Evolutionary conservation across 1,140 invertebrate genomes (phyloP).

Genomic region (Andrena cerasifolii): DNA sequence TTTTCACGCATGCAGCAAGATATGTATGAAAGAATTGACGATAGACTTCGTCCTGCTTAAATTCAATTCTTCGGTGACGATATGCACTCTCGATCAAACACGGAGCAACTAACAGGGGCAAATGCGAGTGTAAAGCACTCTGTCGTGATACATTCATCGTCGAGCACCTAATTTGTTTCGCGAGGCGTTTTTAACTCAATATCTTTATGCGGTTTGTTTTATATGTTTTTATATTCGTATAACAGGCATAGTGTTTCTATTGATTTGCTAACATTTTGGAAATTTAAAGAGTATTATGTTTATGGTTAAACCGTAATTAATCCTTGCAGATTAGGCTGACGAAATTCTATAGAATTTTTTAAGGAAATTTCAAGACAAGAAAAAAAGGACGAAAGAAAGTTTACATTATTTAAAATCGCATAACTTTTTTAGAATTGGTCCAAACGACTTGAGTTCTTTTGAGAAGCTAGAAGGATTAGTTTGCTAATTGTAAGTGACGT

Average conservation of each 20-base stretch:
- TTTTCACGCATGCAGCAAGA: conserved; percentile 21
- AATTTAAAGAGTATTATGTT: not conserved
- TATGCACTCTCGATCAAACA: not conserved
- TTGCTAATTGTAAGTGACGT: too few relatives aligned
- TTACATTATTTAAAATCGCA: too few relatives aligned
- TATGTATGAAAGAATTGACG: conserved; percentile 22
- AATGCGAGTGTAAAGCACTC: not conserved
- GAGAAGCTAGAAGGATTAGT: too few relatives aligned
- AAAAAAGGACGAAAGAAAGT: too few relatives aligned
- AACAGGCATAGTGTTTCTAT: too few relatives aligned
- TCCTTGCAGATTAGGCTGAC: too few relatives aligned
- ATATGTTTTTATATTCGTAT: too few relatives aligned
- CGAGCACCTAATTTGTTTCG: not conserved
- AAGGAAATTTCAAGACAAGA: too few relatives aligned
- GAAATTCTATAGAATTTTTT: too few relatives aligned
- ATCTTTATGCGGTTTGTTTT: not conserved
- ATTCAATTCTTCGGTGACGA: not conserved
- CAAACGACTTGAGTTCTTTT: too few relatives aligned
- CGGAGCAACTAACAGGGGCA: not conserved
- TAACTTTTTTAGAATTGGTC: too few relatives aligned
- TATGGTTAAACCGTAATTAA: not conserved
- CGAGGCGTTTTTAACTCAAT: not conserved
- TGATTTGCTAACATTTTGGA: not conserved
- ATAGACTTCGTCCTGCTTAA: conserved; percentile 16
- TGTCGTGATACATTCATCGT: not conserved